Conservation (phyloP, 2,113 vertebrate species). For the Hippocampus abdominalis region DNA sequence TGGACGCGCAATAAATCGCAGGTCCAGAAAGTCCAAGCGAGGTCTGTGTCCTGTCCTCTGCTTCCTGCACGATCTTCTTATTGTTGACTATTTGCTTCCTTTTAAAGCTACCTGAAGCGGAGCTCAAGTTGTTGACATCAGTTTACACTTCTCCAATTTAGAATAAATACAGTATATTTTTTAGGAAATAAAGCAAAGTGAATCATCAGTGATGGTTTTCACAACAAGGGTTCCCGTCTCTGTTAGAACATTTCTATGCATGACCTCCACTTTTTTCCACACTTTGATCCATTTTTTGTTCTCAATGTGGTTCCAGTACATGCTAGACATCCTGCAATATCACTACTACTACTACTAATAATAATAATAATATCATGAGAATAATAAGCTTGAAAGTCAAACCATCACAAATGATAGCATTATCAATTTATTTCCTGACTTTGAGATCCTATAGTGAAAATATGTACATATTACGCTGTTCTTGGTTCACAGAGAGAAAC, state of each 20-base stretch:
- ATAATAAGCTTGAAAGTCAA: not conserved
- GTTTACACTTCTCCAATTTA: not conserved
- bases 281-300: too few relatives aligned
- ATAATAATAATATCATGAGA: too few relatives aligned
- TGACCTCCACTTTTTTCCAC: not conserved
- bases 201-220: too few relatives aligned
- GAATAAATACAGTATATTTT: too few relatives aligned
- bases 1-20: slow-evolving; percentile 80
- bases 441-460: not conserved
- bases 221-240: too few relatives aligned
- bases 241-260: too few relatives aligned
- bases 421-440: not conserved
- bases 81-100: slow-evolving; percentile 15
- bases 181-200: too few relatives aligned
- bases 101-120: slow-evolving; percentile 1
- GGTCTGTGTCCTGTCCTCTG: slow-evolving; percentile 73
- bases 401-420: not conserved
- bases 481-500: slow-evolving; percentile 77
- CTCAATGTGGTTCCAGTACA: too few relatives aligned
- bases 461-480: not conserved
- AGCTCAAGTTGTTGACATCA: not conserved
- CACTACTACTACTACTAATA: not conserved
- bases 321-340: too few relatives aligned
- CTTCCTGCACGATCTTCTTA: slow-evolving; percentile 26
- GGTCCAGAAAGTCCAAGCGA: slow-evolving; percentile 84